Percentiles rank a stretch among this genome's conserved stretches.
These are phyloP conservation scores for Leptoteleia sp. DNA, from an alignment of 1,140 invertebrate genomes.

Conservation along the genomic window DNA sequence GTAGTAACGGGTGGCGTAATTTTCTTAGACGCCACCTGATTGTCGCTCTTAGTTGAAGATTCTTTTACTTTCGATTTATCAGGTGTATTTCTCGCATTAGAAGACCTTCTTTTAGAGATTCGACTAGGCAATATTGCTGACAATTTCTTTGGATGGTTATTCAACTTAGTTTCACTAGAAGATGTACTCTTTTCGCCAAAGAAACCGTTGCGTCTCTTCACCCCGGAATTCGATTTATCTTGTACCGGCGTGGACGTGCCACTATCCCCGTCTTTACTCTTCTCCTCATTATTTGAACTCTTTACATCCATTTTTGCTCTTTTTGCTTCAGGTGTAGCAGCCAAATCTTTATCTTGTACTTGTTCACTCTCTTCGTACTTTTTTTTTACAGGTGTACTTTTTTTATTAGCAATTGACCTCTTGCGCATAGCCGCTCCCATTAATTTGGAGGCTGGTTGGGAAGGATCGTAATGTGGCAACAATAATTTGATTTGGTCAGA, in stretches of 20 bases:
- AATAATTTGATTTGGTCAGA: slow-evolving; percentile 86
- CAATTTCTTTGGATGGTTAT: slow-evolving; percentile 47
- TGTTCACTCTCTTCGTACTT: slow-evolving; percentile 14
- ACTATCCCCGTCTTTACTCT: not conserved
- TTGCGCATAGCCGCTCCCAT: slow-evolving; percentile 45
- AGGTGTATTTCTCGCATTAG: slow-evolving; percentile 16
- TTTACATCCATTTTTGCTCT: not conserved
- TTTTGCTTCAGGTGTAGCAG: not conserved
- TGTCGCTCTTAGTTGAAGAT: not conserved
- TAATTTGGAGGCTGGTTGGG: slow-evolving; percentile 50
- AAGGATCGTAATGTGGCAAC: slow-evolving; percentile 83
- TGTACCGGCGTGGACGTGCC: not conserved
- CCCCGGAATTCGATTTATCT: not conserved
- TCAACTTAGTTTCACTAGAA: slow-evolving; percentile 16
- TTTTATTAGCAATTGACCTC: slow-evolving; percentile 48
- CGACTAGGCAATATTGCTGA: slow-evolving; percentile 53
- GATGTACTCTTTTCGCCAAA: slow-evolving; percentile 37
- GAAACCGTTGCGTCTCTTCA: slow-evolving; percentile 48
- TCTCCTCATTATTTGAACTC: slow-evolving; percentile 7
- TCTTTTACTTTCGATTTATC: slow-evolving; percentile 22
- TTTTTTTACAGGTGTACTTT: slow-evolving; percentile 32
- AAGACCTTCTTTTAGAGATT: slow-evolving; percentile 35
- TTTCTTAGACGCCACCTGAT: slow-evolving; percentile 10
- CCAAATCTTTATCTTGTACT: slow-evolving; percentile 6
- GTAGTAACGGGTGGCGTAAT: not conserved